Percentiles rank a stretch among this genome's conserved stretches.
Conservation (phyloP, 1,140 invertebrate species). For the Mesaphorura yosii region DNA sequence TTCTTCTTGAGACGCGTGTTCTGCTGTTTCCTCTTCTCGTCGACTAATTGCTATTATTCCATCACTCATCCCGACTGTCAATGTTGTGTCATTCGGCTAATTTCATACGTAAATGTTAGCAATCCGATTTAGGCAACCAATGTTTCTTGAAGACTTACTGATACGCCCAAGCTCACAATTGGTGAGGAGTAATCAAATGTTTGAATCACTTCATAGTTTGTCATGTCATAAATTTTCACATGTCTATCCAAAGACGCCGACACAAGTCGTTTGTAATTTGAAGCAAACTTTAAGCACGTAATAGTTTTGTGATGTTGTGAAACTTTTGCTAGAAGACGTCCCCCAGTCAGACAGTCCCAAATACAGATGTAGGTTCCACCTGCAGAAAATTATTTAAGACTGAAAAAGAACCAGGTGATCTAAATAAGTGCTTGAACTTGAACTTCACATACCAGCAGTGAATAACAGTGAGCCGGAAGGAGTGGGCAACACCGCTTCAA, state of each 20-base stretch:
- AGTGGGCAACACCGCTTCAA: conserved; percentile 80
- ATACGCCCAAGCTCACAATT: conserved; percentile 69
- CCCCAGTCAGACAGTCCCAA: conserved; percentile 81
- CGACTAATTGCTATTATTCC: conserved; percentile 75
- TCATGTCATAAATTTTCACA: conserved; percentile 85
- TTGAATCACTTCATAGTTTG: conserved; percentile 74
- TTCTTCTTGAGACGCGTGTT: conserved; percentile 35
- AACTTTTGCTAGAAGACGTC: conserved; percentile 64
- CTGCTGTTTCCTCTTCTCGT: conserved; percentile 46
- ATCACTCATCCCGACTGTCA: conserved; percentile 85
- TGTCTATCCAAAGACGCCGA: conserved; percentile 86
- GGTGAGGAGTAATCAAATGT: conserved; percentile 81
- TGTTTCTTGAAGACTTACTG: conserved; percentile 45
- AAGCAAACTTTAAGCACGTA: conserved; percentile 65
- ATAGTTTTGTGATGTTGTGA: conserved; percentile 88
- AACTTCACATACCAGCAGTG: conserved; percentile 54
- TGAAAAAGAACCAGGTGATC: not conserved
- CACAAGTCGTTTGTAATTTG: conserved; percentile 64
- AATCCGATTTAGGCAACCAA: not conserved
- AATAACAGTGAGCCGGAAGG: conserved; percentile 81
- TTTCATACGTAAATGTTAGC: not conserved
- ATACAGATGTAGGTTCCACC: conserved; percentile 83
- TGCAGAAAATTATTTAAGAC: conserved; percentile 31
- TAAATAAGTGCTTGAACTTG: not conserved
- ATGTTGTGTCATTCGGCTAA: conserved; percentile 60